Evolutionary conservation across 2,113 vertebrate species (phyloP), one percentile per base, ranked within the genome.

Genomic region (Peromyscus leucopus): DNA sequence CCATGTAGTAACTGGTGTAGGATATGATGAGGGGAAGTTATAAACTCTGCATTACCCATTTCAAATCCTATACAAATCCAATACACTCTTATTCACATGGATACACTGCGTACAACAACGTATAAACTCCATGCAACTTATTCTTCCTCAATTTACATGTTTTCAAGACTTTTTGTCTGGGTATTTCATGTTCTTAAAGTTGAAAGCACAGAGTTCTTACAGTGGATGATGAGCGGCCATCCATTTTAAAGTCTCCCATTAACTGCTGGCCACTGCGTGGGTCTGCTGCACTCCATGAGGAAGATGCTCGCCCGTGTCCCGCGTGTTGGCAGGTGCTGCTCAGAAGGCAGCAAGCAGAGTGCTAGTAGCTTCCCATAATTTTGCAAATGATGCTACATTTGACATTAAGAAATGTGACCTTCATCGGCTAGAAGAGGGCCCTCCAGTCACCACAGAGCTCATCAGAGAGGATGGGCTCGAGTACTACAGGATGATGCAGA

Each of bases 401-500:
- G 99, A 99, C 93, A 99, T 99, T 97, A 99, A 99, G 99, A 99
- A 99, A 94, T 99, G 99, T 97, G 99, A 99, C 39, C 42, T 99
- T 82, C 98, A 99, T 96, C 99, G 98, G 39, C 98, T 99, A 98
- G 99, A 99, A 13, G 99, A 99, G 15, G 99, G 98, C 31, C 99
- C 99, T 0, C 80, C 99, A n/a, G 98, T 98, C 74, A 97, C 99
- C 19, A 98, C 99, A 2, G 99, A 99, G 80, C 97, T 99, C 98
- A 99, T 99, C n/a, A 99, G 99, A 4, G 99, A 99, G 84, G 99
- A 99, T n/a, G 99, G 99, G 19, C 99, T 99, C 72, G 98, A 99
- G 42, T 99, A 99, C 97, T 99, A 99, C 97, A 99, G 98, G 96
- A 99, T 95, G 95, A 99, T 99, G 99, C 99, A 99, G 98, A 99